Evolutionary conservation across 2,797 vertebrate genomes (phyloP), one percentile per base, ranked within the genome.

Genomic region (Coreius guichenoti): DNA sequence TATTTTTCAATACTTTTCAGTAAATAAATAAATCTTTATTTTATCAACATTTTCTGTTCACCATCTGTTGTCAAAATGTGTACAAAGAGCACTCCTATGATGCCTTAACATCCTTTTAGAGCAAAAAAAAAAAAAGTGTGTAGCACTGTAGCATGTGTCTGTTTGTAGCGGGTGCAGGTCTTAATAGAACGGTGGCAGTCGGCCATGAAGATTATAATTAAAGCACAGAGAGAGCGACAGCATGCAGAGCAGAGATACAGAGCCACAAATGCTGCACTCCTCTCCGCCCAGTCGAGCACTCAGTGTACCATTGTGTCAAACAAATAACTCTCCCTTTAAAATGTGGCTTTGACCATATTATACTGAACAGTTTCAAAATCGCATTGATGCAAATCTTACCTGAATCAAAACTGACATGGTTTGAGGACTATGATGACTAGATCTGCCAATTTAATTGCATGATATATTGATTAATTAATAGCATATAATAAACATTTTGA

Each of bases 171-270:
- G 36, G 70, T 58, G 75, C 29, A 76, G 49, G 73, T 81, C 58
- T 54, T 68, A 61, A 82, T 76, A 67, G 36, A 67, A 61, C 74
- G 33, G 49, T 49, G 39, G 54, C 79, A 85, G 78, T 63, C 78
- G 45, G 76, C 79, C 74, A 70, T 81, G 45, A 61, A 79, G 39
- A 86, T 87, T 90, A 89, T 88, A 86, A 88, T 87, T 87, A 86
- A 83, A 88, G 84, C 31, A 68, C 45, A 80, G 61, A 54, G 47
- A 58, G 61, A 87, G 68, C 70, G 79, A 70, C 81, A 76, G 77
- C 58, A 73, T 73, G 81, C 88, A 78, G 56, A 74, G 58, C 67
- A 78, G 68, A 90, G 85, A 87, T 86, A 87, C 54, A 68, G 74
- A 21, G 61, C 51, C 73, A 56, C 70, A 80, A 51, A 49, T 47